phyloP scores from a whole-genome alignment of 2,797 vertebrate species.

The Darevskia mixta region DNA sequence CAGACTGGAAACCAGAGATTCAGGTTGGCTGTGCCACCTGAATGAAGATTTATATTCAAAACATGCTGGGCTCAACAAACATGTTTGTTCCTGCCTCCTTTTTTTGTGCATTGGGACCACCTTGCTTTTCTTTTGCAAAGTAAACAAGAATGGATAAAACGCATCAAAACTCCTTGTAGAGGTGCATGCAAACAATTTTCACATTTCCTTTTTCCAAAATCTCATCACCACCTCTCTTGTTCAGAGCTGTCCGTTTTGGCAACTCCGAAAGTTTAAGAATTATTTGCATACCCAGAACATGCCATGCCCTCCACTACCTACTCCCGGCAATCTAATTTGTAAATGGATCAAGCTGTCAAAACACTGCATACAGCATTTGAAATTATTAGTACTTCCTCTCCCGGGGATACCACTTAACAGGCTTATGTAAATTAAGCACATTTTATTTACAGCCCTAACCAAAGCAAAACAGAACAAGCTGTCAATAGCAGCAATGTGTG shows the following conservation, averaged over 20 bases:
- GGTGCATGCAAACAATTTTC: background rate
- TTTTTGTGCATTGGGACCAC: background rate
- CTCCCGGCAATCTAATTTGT: slow-evolving; percentile 51
- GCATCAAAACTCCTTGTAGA: background rate
- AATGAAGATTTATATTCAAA: no score
- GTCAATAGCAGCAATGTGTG: slow-evolving; percentile 52
- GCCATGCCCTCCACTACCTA: slow-evolving; percentile 18
- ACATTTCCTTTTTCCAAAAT: background rate
- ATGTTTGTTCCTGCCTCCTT: background rate
- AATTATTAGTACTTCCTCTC: slow-evolving; percentile 60
- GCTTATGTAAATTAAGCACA: slow-evolving; percentile 69
- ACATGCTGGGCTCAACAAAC: no score
- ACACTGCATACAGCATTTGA: slow-evolving; percentile 54
- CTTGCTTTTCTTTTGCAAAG: background rate
- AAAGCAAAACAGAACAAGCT: slow-evolving; percentile 60
- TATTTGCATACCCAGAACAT: background rate
- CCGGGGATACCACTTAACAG: slow-evolving; percentile 68
- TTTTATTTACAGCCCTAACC: slow-evolving; percentile 68
- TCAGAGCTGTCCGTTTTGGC: background rate
- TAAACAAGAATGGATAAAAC: background rate
- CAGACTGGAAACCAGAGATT: background rate
- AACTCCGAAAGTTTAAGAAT: background rate
- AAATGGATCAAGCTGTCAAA: slow-evolving; percentile 62
- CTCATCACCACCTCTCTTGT: background rate
- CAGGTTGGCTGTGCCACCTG: no score